Evolutionary conservation across 2,113 vertebrate genomes (phyloP).

Genomic region (Oreotrochilus melanogaster): DNA sequence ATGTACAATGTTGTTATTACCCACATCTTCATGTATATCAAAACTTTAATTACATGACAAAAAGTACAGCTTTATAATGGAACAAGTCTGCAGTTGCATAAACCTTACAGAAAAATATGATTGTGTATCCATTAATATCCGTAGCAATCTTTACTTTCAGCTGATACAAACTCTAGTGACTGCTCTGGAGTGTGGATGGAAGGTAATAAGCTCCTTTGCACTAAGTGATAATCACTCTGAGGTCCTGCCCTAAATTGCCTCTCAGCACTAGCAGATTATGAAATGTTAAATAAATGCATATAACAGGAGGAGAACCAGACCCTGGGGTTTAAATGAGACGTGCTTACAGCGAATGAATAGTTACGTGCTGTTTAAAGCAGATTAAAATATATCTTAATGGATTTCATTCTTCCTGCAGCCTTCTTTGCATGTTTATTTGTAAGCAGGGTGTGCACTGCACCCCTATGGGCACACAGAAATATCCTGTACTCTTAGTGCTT

Average conservation of each 20-base stretch:
- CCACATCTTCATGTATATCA: neutral
- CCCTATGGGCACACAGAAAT: neutral
- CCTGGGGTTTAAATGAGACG: slow-evolving; percentile 31
- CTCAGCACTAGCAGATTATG: slow-evolving; percentile 43
- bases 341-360: slow-evolving; percentile 28
- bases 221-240: slow-evolving; percentile 54
- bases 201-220: slow-evolving; percentile 61
- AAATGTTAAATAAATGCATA: slow-evolving; percentile 55
- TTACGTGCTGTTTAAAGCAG: slow-evolving; percentile 44
- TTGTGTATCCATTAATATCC: neutral
- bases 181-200: slow-evolving; percentile 22
- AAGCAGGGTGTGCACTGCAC: neutral
- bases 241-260: slow-evolving; percentile 59
- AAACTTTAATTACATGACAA: neutral
- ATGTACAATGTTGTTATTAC: neutral
- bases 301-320: slow-evolving; percentile 55
- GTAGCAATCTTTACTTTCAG: neutral
- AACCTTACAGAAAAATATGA: neutral
- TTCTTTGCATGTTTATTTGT: neutral
- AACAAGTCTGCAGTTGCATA: neutral
- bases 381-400: slow-evolving; percentile 14
- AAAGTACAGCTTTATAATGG: neutral
- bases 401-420: neutral
- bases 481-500: neutral
- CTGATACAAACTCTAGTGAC: neutral